Evolutionary conservation across 2,888 invertebrate species (phyloP), one percentile per base, ranked within the genome.

Genomic region (Eulithis testata): DNA sequence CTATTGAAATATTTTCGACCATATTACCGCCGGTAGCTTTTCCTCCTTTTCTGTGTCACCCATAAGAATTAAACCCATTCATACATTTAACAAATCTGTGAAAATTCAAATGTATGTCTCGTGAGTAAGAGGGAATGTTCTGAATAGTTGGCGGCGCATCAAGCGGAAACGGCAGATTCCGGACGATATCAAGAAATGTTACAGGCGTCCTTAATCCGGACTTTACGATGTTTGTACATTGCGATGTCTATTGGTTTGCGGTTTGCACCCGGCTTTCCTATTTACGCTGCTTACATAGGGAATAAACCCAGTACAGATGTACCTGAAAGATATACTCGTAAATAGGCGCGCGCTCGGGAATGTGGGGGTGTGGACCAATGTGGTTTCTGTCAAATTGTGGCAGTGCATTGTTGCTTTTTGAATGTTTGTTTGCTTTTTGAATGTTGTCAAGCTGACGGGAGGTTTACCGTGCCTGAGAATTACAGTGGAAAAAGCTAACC

Each of bases 141-240:
- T 11, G 55, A 51, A 66, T 60, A 66, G 55, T 66, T 66, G 66
- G 66, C 62, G 40, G 11, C 51, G 31, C 43, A 43, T 63, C 66
- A 66, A 59, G 31, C 52, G 66, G 63, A 63, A 63, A 56, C 60
- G 49, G 55, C 58, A 4, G 49, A 58, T 57, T 57, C 37, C 54
- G 59, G 14, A 6, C 47, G 6, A 60, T 52, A 60, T 66, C 55
- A 60, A 63, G 63, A 60, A 40, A 64, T 44, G 11, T 60, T 45
- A 54, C 66, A 66, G 51, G 51, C 63, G 51, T 57, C 56, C 63
- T 60, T 63, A 31, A 63, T 63, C 47, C 44, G 11, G 21, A 12
- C 43, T 67, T 63, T 67, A 67, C 50, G 63, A 60, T 66, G 63
- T 63, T 63, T 67, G 55, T 52, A 63, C 47, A 59, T 66, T 63